Base-by-base conservation (phyloP, 2,113 vertebrate genomes). In the Desmodus rotundus region DNA sequence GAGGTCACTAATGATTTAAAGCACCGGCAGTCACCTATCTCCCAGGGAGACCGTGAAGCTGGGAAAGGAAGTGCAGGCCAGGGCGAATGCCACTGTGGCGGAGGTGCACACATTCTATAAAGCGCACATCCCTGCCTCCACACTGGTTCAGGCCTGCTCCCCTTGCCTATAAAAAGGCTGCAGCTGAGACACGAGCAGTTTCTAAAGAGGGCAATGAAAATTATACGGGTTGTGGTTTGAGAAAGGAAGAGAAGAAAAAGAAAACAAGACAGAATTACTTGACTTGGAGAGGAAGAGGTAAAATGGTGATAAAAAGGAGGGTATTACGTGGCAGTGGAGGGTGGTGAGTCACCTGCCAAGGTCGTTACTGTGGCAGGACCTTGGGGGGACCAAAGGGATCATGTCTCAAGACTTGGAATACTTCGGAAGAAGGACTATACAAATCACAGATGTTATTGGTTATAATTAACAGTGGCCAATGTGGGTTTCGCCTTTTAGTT, bases 161-260 rank as follows among this genome's bases (percentile, higher is more conserved):
- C 84, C 56, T 73, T 91, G 52, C 50, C 89, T 3, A 81, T 7
- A 95, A 93, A 93, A 92, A 82, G 54, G 7, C 38, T 65, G 82
- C 28, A 58, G 67, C 83, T 9, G 22, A 95, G 76, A 94, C 87
- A 96, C 4, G 86, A 63, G 88, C 72, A 63, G 89, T 24, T 41
- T 93, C 82, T 82, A n/a, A 54, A 89, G 80, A 97, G 84, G 36
- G 89, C 68, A 47, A 90, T 85, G 86, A 94, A 91, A 93, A 93
- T 86, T 92, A 96, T 83, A 91, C 52, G 52, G 73, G 74, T 50
- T 83, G 96, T 92, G 36, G 72, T 0, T 7, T 76, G 72, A 96
- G 88, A 8, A 54, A 77, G 89, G 61, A 97, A 2, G 65, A 61
- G 86, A 97, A 94, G 73, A 90, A 90, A 86, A 72, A 87, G 96